Conservation (phyloP, 1,140 invertebrate genomes). For the Doryteuthis pealeii region DNA sequence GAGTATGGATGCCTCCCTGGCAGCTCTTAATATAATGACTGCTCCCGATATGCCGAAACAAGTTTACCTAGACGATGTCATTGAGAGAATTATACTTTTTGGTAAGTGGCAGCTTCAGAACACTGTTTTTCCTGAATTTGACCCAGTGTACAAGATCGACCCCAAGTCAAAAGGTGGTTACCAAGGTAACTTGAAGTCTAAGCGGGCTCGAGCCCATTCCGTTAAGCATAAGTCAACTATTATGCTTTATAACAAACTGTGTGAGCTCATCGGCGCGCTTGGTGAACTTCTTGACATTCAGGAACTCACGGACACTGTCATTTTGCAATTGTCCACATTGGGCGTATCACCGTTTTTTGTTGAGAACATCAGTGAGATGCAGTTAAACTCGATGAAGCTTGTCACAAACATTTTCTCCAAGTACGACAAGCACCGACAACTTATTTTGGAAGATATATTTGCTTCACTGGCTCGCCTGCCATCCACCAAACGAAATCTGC, state of each 20-base stretch:
- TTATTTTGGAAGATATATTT: conserved; percentile 93
- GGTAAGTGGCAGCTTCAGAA: conserved; percentile 95
- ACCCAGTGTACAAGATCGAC: conserved; percentile 91
- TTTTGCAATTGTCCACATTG: conserved; percentile 84
- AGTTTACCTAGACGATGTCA: conserved; percentile 84
- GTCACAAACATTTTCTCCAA: conserved; percentile 94
- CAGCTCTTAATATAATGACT: conserved; percentile 89
- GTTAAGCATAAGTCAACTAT: conserved; percentile 63
- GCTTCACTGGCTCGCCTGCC: conserved; percentile 96
- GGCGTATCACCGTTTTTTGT: conserved; percentile 98
- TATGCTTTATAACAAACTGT: conserved; percentile 88
- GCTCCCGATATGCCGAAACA: conserved; percentile 89
- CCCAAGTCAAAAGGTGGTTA: conserved; percentile 61
- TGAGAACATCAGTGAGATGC: conserved; percentile 95
- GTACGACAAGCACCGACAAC: conserved; percentile 92
- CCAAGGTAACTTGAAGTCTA: conserved; percentile 64
- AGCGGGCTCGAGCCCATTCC: conserved; percentile 74
- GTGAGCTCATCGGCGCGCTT: conserved; percentile 83
- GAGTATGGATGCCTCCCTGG: conserved; percentile 80
- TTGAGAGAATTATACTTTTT: conserved; percentile 92
- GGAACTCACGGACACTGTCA: conserved; percentile 86
- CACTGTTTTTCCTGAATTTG: conserved; percentile 95
- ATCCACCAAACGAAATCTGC: conserved; percentile 90
- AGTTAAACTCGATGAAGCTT: conserved; percentile 89
- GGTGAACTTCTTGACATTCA: conserved; percentile 89